phyloP scores from a whole-genome alignment of 2,797 vertebrate species.

The Cuniculus paca region DNA sequence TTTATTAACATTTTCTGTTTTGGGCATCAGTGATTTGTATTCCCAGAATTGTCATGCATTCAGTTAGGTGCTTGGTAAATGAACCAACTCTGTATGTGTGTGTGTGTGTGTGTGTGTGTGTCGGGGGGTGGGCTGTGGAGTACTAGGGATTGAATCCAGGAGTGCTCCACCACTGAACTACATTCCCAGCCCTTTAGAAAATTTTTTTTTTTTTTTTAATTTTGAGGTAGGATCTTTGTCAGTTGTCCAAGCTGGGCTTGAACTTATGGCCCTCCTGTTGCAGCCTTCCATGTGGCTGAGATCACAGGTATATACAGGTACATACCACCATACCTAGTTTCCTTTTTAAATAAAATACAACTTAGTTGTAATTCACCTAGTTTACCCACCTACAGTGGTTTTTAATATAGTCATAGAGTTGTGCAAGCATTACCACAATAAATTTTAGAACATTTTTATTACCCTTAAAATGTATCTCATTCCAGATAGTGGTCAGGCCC shows the following conservation, averaged over 20 bases:
- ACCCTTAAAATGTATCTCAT: neutral
- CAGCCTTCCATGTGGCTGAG: neutral
- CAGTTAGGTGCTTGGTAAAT: neutral
- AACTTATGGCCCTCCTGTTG: neutral
- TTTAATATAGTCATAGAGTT: neutral
- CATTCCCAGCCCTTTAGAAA: neutral
- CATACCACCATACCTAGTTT: neutral
- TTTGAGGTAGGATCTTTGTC: neutral
- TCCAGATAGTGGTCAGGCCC: neutral
- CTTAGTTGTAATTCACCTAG: neutral
- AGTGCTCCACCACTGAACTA: neutral
- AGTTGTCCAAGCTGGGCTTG: neutral
- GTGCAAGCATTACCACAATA: neutral
- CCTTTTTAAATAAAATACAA: neutral
- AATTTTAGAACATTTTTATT: conserved; percentile 2
- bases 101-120: no score
- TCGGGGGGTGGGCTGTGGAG: no score
- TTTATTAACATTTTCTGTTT: conserved; percentile 30
- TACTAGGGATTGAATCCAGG: neutral
- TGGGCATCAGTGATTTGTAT: neutral
- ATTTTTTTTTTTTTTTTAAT: neutral
- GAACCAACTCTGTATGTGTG: neutral
- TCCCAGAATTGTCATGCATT: neutral
- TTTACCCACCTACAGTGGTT: neutral
- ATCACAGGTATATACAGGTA: neutral